Evolutionary conservation across 2,888 invertebrate species (phyloP).

Genomic region (Melieria omissa): DNA sequence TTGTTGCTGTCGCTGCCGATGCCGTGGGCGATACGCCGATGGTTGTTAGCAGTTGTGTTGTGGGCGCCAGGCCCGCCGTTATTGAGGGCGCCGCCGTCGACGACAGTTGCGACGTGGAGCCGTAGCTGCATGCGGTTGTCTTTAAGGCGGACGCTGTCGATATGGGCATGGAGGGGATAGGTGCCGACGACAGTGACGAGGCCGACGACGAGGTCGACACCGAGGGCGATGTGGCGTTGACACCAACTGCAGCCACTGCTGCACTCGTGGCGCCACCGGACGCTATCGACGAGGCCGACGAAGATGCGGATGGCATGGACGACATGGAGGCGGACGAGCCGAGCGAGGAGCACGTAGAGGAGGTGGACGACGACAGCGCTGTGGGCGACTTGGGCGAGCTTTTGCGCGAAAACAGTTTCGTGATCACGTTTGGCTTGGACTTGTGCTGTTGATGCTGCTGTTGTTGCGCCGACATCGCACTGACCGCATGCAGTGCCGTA

Average conservation of each 20-base stretch:
- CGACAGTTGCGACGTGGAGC: conserved; percentile 40
- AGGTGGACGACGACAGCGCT: conserved; percentile 52
- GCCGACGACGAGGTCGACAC: conserved; percentile 55
- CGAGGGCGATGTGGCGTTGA: conserved; percentile 52
- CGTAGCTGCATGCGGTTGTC: conserved; percentile 62
- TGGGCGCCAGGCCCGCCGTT: conserved; percentile 49
- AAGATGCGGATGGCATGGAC: conserved; percentile 57
- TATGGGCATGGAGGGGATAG: conserved; percentile 57
- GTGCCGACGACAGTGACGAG: conserved; percentile 56
- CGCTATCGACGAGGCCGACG: conserved; percentile 55
- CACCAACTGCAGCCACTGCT: conserved; percentile 51
- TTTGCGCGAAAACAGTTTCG: conserved; percentile 66
- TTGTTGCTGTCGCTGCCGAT: conserved; percentile 38
- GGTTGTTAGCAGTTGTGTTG: conserved; percentile 52
- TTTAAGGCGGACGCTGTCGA: conserved; percentile 62
- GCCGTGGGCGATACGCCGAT: conserved; percentile 47
- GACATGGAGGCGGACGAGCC: conserved; percentile 54
- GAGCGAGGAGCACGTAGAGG: conserved; percentile 44
- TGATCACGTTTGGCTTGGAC: conserved; percentile 66
- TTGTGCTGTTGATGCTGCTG: conserved; percentile 52
- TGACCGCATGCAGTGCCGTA: conserved; percentile 38
- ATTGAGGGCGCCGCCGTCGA: conserved; percentile 48
- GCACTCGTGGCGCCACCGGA: conserved; percentile 51
- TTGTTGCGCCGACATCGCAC: conserved; percentile 21
- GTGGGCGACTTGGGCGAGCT: conserved; percentile 66